Evolutionary conservation across 2,797 vertebrate species (phyloP), one percentile per base, ranked within the genome.

Genomic region (Melanotaenia nigrans): DNA sequence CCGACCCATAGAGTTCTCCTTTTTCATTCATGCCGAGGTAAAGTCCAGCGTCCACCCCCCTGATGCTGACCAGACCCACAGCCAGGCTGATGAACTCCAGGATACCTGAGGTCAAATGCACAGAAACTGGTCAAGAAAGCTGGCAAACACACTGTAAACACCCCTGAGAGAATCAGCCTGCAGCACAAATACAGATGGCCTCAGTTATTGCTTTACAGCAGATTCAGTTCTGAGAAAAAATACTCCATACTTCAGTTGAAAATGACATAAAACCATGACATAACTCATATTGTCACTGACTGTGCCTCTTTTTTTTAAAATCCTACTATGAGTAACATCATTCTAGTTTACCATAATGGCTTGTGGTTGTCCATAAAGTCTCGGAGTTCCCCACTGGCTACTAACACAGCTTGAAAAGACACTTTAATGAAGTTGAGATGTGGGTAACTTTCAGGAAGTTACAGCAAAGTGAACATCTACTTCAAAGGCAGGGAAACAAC

Each of bases 31-130:
- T 99, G 86, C 97, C 96, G 81, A 99, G 96, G 94, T 99, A 99
- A 75, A 99, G 96, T 91, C 97, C 97, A 0, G 97, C 96, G 72
- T 99, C 97, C 93, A 99, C 97, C 59, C 98, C 98, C 69, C 97
- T 96, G 93, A 99, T 98, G 94, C 97, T 99, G 91, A 99, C 97
- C 90, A 99, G 95, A 56, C 98, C 95, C 82, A 99, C 97, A n/a
- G 98, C 98, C 93, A 99, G 93, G 92, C 98, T 99, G 85, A 99
- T 99, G 89, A 99, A 99, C 93, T 99, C 98, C 94, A 99, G 92
- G 92, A 99, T 99, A 85, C 98, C 98, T 99, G 83, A 60, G 88
- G 90, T 81, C 78, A 85, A 83, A 87, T 69, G 76, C 51, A 89
- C 64, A 72, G 74, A 59, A 53, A 75, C 22, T 10, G 28, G 77